phyloP scores from a whole-genome alignment of 2,888 invertebrate species.

The Oeneis ivallda region DNA sequence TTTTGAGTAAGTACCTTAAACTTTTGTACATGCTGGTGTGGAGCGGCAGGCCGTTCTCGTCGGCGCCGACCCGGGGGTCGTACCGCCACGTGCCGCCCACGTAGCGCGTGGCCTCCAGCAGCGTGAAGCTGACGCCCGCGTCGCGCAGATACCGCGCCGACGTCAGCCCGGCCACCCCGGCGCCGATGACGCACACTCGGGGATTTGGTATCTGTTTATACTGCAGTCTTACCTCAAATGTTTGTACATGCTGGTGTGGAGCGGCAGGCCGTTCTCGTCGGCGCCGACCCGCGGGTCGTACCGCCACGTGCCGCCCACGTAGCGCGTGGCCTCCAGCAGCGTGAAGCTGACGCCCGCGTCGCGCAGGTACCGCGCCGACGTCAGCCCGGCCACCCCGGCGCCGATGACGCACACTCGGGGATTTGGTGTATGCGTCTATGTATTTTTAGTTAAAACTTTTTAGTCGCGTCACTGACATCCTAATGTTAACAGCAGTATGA shows the following conservation, averaged over 20 bases:
- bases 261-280: constrained; percentile 65
- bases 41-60: constrained; percentile 81
- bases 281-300: constrained; percentile 57
- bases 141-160: constrained; percentile 68
- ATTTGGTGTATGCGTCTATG: constrained; percentile 20
- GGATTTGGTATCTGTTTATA: too few relatives aligned
- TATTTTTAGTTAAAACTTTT: too few relatives aligned
- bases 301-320: constrained; percentile 73
- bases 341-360: constrained; percentile 65
- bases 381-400: constrained; percentile 68
- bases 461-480: too few relatives aligned
- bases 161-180: constrained; percentile 67
- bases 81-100: constrained; percentile 75
- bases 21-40: constrained; percentile 87
- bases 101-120: constrained; percentile 65
- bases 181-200: constrained; percentile 72
- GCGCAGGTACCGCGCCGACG: constrained; percentile 65
- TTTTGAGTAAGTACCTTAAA: constrained; percentile 74
- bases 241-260: constrained; percentile 87
- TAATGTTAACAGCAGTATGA: too few relatives aligned
- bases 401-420: constrained; percentile 69
- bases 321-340: constrained; percentile 66
- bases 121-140: constrained; percentile 64
- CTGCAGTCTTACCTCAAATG: constrained; percentile 85
- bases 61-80: constrained; percentile 73